A percentile compares a stretch with the other conserved stretches of the same genome.
These are phyloP conservation scores for Strigamia maritima DNA, from an alignment of 2,888 invertebrate genomes.

Conservation along the genomic window DNA sequence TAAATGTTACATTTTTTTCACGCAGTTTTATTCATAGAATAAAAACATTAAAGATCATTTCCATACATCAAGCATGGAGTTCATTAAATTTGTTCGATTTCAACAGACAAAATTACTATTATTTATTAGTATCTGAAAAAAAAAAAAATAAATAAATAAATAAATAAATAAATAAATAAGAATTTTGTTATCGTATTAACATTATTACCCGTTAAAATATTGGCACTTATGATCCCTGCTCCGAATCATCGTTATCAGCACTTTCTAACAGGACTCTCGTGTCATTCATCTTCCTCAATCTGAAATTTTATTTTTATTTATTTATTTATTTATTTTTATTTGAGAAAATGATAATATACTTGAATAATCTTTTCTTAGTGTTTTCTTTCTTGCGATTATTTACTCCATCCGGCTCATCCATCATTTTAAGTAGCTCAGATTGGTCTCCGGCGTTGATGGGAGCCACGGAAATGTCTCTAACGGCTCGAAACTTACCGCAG, in stretches of 20 bases:
- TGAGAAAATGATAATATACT: neutral
- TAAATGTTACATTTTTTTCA: no score
- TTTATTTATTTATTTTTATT: neutral
- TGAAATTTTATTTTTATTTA: neutral
- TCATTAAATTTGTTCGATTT: neutral
- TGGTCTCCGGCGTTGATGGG: slow-evolving; percentile 92
- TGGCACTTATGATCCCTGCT: neutral
- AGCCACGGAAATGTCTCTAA: slow-evolving; percentile 93
- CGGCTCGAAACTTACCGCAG: slow-evolving; percentile 95
- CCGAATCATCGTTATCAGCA: neutral
- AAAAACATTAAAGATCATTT: no score
- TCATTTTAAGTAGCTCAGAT: slow-evolving; percentile 79
- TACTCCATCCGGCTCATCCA: slow-evolving; percentile 90
- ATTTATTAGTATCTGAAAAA: neutral
- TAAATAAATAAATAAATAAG: neutral
- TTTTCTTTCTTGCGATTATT: slow-evolving; percentile 58
- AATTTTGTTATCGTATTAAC: neutral
- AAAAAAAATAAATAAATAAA: neutral
- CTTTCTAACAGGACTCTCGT: neutral
- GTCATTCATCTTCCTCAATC: neutral
- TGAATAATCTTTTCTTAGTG: slow-evolving; percentile 41
- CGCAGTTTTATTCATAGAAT: no score
- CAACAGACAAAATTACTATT: neutral
- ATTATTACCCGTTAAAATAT: neutral
- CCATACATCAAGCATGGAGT: neutral